Evolutionary conservation across 2,888 invertebrate genomes (phyloP).

Genomic region (Ichneumoninae sp.): DNA sequence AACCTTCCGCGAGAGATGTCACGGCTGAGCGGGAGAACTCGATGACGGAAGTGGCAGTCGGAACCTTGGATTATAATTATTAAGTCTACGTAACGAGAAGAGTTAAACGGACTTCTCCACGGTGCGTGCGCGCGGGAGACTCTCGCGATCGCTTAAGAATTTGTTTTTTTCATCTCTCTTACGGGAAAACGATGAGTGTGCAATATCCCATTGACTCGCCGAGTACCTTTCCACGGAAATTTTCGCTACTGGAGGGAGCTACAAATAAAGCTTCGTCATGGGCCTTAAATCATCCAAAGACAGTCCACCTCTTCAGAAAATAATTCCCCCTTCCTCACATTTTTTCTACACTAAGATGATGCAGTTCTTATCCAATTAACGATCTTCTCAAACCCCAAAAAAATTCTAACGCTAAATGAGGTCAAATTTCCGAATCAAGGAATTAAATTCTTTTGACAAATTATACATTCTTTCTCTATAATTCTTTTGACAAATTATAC

Average conservation of each 20-base stretch:
- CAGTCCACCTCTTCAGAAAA: not conserved
- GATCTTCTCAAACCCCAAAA: not conserved
- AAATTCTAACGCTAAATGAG: not conserved
- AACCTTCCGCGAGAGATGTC: slow-evolving; percentile 30
- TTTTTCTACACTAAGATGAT: not conserved
- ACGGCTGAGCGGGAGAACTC: slow-evolving; percentile 2
- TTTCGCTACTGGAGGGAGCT: not conserved
- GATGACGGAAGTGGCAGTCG: slow-evolving; percentile 44
- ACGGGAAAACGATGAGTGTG: slow-evolving; percentile 24
- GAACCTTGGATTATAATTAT: slow-evolving; percentile 60
- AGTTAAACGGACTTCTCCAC: slow-evolving; percentile 54
- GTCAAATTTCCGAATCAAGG: not conserved
- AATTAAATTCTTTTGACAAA: not conserved
- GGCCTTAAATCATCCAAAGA: not conserved
- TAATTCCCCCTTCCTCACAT: not conserved
- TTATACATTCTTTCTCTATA: not conserved
- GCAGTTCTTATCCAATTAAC: not conserved
- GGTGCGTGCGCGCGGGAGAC: slow-evolving; percentile 10
- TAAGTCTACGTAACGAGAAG: slow-evolving; percentile 18
- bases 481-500: not conserved
- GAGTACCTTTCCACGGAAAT: slow-evolving; percentile 22
- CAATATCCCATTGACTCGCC: slow-evolving; percentile 28
- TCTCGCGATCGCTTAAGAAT: slow-evolving; percentile 20
- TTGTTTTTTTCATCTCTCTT: slow-evolving; percentile 1
- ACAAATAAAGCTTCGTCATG: not conserved